Evolutionary conservation across 2,113 vertebrate species (phyloP), one percentile per base, ranked within the genome.

Genomic region (Lonchura striata): DNA sequence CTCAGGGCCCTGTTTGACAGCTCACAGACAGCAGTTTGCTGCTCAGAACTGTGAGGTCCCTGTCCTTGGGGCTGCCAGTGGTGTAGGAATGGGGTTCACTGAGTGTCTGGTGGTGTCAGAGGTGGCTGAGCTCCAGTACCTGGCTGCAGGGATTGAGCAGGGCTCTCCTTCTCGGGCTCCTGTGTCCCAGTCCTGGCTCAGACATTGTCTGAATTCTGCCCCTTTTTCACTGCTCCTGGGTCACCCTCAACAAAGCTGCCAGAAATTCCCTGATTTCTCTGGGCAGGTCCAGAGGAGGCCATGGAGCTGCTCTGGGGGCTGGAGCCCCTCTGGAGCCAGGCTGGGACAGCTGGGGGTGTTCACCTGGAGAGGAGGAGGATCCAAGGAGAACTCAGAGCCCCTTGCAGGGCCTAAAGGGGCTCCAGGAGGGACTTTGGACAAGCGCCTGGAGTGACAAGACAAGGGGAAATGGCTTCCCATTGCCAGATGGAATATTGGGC

Each of bases 271-370:
- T 14, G 28, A 21, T 83, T 83, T 27, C 49, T 83, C 41, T 63
- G 79, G 41, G 63, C 4, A 4, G 6, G 27, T 49, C 41, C 31
- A 56, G 71, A 28, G 49, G 22, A 68, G n/a, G 39, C 61, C 69
- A 21, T 0, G 0, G 39, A 60, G 60, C 6, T 76, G 3, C 17
- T 31, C 5, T 25, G 6, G 27, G 17, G 47, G 6, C 54, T 76
- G 63, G 47, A 61, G 30, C 20, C 12, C 24, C 28, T 47, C 39
- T 89, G 70, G 14, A 27, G 10, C n/a, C n/a, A 31, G 61, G 20
- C 53, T 82, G n/a, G 30, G 46, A 69, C n/a, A 49, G n/a, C n/a
- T 76, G 70, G 25, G 16, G 8, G 5, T 8, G 47, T 2, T 49
- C 47, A 42, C 14, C 31, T 76, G 54, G 30, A 47, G 28, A 46